Evolutionary conservation across 1,140 invertebrate species (phyloP), one percentile per base, ranked within the genome.

Genomic region (Megalopta genalis): DNA sequence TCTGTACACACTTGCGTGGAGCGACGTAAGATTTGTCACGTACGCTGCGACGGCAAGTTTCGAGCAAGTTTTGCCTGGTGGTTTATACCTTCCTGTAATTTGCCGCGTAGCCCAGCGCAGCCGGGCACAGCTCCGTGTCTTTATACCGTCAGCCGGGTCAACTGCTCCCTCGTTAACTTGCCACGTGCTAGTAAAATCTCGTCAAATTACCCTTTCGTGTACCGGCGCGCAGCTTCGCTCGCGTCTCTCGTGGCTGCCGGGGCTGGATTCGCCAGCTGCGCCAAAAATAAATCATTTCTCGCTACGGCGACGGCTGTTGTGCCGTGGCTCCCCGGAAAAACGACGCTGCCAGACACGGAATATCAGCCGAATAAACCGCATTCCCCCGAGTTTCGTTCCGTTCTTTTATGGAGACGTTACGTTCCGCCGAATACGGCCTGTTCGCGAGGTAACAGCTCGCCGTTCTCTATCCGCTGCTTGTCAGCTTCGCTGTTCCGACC

Each of bases 1-100:
- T 69, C 18, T 75, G 70, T 62, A 68, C 71, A 71, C 63, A 52
- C 71, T 82, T 75, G 52, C 75, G 68, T 77, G 57, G 59, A 81
- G 67, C 69, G 69, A 82, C 69, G 52, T 85, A 77, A 82, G 83
- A 86, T 86, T 86, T 82, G 84, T 86, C 83, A 86, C 83, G 75
- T 85, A 78, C 49, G 62, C 83, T 27, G 23, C 66, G 54, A 21
- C 21, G 8, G 54, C 69, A 81, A 86, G 80, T 82, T 86, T 59
- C 74, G 14, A 37, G 60, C 37, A 85, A 86, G 75, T 85, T 86
- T 82, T 57, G 71, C 54, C 23, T 66, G 63, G 65, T 60, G 71
- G 70, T 86, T 85, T 85, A 85, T 82, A 54, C 63, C 57, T 72
- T 69, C 37, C 52, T 67, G 63, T 81, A 84, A 85, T 83, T 85